Base-by-base conservation (phyloP, 2,888 invertebrate genomes). In the Entomobrya proxima region DNA sequence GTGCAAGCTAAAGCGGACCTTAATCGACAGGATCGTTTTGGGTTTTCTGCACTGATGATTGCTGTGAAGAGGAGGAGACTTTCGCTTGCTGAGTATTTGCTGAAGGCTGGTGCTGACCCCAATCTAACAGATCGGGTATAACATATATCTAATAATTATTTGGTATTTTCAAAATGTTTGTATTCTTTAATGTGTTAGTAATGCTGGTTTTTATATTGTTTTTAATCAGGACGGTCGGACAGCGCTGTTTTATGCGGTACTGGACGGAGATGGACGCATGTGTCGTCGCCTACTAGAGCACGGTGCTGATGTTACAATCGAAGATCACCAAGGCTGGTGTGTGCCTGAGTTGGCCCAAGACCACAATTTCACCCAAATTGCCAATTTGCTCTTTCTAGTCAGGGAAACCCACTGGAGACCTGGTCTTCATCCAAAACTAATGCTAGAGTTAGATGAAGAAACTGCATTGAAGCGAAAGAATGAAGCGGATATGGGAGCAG, bases 281-380 rank as follows among this genome's bases (percentile, higher is more conserved):
- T 79, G 85, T 47, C 72, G 86, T 44, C 40, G 82, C 21, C 37
- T 88, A 21, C 52, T 88, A 55, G 76, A 85, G 35, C 50, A 88
- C 15, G 75, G 75, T 3, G 87, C 88, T 30, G 75, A 88, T 37
- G 67, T 88, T 1, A 27, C 86, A 35, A 13, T 69, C 0, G 37
- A 79, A 1, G 87, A 88, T 67, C 64, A 40, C 1, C 13, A 24
- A 61, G 88, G 87, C 37, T 75, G 37, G 13, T 74, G 44, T 15
- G 76, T 85, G 1, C 37, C 50, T 44, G 88, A 88, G 13, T 1
- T 82, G 1, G 87, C 88, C 5, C 83, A 82, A 35, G 76, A 87
- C 11, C 67, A 64, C 11, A 82, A 84, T 9, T 85, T 72, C 27
- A 30, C n/a, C 15, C n/a, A 21, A 13, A 21, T 87, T 9, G 47